Evolutionary conservation across 1,140 invertebrate species (phyloP).

Genomic region (Megalopta genalis): DNA sequence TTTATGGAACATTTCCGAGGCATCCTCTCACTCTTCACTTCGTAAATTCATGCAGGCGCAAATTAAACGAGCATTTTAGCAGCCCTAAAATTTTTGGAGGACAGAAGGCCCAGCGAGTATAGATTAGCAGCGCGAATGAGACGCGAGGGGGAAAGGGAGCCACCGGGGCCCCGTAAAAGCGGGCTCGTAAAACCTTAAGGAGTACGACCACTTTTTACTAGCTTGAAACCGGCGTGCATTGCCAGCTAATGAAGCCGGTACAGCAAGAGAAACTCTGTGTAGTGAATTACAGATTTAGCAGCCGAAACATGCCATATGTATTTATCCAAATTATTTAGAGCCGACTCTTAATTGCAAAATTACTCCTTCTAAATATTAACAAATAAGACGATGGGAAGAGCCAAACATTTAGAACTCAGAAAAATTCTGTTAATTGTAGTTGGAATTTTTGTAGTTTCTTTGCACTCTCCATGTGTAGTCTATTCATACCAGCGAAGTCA

Average conservation of each 20-base stretch:
- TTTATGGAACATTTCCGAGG: neutral
- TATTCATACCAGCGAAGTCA: too few species aligned
- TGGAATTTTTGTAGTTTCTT: too few species aligned
- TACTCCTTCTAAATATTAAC: too few species aligned
- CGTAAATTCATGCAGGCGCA: neutral
- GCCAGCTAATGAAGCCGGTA: constrained; percentile 43
- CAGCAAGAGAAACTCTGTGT: constrained; percentile 6
- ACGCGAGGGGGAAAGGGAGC: neutral
- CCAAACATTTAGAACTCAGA: too few species aligned
- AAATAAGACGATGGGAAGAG: too few species aligned
- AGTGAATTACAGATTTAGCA: neutral
- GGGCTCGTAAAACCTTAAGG: constrained; percentile 54
- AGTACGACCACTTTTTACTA: constrained; percentile 50
- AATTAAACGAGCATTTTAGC: neutral
- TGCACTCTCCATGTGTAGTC: too few species aligned
- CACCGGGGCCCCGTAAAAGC: constrained; percentile 45
- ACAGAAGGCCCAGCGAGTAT: neutral
- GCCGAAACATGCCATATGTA: too few species aligned
- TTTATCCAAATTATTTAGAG: too few species aligned
- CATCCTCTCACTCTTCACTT: neutral
- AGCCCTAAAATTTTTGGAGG: constrained; percentile 14
- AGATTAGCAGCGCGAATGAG: constrained; percentile 16
- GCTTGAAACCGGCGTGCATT: neutral
- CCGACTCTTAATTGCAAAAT: too few species aligned
- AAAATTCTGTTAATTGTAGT: too few species aligned